A percentile compares a stretch with the other conserved stretches of the same genome.
phyloP scores from a whole-genome alignment of 2,113 vertebrate species.

The Ailurus styani region DNA sequence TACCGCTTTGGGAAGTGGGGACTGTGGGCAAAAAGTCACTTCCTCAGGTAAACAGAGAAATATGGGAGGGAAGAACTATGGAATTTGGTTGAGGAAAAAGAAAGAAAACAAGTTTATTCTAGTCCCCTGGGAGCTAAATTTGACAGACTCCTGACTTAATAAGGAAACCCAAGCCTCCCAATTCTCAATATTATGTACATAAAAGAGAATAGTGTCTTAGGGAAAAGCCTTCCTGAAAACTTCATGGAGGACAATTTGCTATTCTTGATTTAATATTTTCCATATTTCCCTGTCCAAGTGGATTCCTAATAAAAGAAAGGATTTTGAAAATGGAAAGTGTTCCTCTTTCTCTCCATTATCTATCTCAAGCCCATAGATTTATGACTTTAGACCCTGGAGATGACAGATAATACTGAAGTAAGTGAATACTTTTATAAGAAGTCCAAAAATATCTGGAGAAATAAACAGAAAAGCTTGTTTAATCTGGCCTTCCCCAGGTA shows the following conservation, averaged over 20 bases:
- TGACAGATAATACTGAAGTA: neutral
- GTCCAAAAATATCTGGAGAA: neutral
- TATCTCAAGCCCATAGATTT: neutral
- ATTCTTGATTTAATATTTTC: neutral
- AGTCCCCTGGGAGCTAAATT: conserved; percentile 12
- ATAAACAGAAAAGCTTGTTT: neutral
- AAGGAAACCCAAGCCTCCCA: conserved; percentile 44
- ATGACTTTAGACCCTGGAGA: neutral
- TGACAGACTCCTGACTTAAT: conserved; percentile 60
- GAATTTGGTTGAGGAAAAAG: conserved; percentile 62
- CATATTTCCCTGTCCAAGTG: neutral
- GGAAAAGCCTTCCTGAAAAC: conserved; percentile 9
- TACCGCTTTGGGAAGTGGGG: neutral
- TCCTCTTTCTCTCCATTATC: neutral
- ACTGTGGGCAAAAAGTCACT: conserved; percentile 24
- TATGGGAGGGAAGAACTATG: conserved; percentile 58
- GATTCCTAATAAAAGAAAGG: neutral
- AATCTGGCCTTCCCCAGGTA: neutral
- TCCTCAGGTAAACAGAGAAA: conserved; percentile 57
- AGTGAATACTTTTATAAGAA: neutral
- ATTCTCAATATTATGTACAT: conserved; percentile 52
- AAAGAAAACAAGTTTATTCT: conserved; percentile 68
- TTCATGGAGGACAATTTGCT: conserved; percentile 21
- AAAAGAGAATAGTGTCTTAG: conserved; percentile 9
- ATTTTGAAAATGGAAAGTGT: neutral